A percentile compares a stretch with the other conserved stretches of the same genome.
Conservation (phyloP, 2,113 vertebrate genomes). For the Neotoma lepida region DNA sequence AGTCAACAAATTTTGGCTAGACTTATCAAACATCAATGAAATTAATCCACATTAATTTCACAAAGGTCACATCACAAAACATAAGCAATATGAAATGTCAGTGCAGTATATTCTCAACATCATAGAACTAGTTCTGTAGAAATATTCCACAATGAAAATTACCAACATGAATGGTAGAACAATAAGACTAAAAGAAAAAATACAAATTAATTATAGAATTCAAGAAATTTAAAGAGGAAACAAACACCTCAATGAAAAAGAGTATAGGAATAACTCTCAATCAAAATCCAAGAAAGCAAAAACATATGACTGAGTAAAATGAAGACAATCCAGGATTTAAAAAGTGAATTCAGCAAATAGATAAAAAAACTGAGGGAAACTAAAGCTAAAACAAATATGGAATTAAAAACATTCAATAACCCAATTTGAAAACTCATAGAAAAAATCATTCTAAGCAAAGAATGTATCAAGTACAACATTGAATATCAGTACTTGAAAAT, state of each 20-base stretch:
- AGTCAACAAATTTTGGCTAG: not conserved
- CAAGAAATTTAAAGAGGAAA: not conserved
- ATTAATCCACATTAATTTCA: not conserved
- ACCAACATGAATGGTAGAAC: not conserved
- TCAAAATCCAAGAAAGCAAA: not conserved
- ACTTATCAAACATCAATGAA: not conserved
- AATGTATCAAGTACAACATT: not conserved
- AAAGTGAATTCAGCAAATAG: not conserved
- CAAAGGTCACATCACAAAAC: not conserved
- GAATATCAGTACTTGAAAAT: not conserved
- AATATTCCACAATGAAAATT: not conserved
- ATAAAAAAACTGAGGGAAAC: not conserved
- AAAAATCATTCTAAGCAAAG: not conserved
- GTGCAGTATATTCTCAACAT: not conserved
- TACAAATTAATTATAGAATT: not conserved
- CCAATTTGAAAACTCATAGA: not conserved
- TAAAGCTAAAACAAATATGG: not conserved
- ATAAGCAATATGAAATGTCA: not conserved
- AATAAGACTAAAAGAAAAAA: not conserved
- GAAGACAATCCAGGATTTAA: not conserved
- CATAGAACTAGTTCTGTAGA: not conserved
- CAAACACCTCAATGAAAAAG: not conserved
- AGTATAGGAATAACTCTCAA: not conserved
- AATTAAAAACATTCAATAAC: not conserved
- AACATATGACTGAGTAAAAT: not conserved